Percentiles rank a stretch among this genome's conserved stretches.
phyloP scores from a whole-genome alignment of 1,140 invertebrate genomes.

The Aphaenogaster rudis region DNA sequence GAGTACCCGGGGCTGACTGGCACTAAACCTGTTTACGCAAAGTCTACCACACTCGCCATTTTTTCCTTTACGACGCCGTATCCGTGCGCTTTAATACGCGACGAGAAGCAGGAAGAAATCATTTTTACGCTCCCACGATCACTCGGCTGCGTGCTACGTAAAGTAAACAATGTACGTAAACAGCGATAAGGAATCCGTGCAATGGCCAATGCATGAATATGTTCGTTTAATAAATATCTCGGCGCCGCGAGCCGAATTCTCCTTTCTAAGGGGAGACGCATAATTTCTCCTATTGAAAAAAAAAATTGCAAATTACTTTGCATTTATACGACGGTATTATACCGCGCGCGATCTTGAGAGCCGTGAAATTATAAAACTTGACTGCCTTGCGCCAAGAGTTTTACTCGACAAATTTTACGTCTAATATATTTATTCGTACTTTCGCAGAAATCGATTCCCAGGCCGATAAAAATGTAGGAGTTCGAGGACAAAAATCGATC shows the following conservation, averaged over 20 bases:
- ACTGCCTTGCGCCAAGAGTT: not conserved
- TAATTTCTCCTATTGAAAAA: not conserved
- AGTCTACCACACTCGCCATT: slow-evolving; percentile 46
- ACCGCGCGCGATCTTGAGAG: not conserved
- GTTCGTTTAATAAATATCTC: slow-evolving; percentile 12
- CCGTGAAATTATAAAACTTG: slow-evolving; percentile 12
- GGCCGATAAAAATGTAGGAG: too few relatives aligned
- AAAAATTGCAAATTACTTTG: slow-evolving; percentile 13
- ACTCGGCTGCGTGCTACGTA: not conserved
- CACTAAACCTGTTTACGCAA: slow-evolving; percentile 61
- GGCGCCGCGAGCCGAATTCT: not conserved
- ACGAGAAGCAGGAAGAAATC: slow-evolving; percentile 49
- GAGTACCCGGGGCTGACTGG: slow-evolving; percentile 24
- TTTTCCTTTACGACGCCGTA: slow-evolving; percentile 59
- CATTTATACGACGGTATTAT: not conserved
- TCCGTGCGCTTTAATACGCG: slow-evolving; percentile 39
- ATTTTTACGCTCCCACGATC: slow-evolving; percentile 58
- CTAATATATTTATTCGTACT: not conserved
- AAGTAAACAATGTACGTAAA: slow-evolving; percentile 53
- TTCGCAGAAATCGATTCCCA: not conserved
- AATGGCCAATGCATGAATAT: not conserved
- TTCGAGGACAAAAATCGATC: not conserved
- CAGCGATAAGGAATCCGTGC: slow-evolving; percentile 1
- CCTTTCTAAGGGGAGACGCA: not conserved
- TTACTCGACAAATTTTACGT: not conserved